Conservation (phyloP, 2,113 vertebrate species). For the Onychorhynchus coronatus region DNA sequence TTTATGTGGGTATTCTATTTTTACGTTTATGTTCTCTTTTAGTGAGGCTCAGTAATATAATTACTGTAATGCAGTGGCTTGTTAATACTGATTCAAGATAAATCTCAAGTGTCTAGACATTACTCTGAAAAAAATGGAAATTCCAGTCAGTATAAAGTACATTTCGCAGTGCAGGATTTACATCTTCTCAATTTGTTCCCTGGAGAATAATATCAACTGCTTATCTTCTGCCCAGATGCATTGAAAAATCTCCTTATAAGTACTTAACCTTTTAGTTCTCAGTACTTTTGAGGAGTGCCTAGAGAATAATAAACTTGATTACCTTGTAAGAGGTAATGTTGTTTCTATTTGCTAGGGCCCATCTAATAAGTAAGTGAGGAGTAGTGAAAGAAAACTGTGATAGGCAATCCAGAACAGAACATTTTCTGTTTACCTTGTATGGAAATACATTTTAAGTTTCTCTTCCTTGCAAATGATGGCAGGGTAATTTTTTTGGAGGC, state of each 20-base stretch:
- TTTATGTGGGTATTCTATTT: neutral
- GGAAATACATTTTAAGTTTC: neutral
- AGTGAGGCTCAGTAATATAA: neutral
- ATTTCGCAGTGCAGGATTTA: neutral
- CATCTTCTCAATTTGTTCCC: neutral
- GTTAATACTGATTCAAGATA: neutral
- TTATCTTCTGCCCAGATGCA: neutral
- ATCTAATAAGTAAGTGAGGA: neutral
- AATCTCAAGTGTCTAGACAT: neutral
- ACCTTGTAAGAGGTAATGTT: neutral
- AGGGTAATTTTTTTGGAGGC: neutral
- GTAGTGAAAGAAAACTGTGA: neutral
- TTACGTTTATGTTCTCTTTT: neutral
- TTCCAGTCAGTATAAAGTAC: neutral
- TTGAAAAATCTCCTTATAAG: neutral
- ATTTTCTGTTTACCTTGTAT: neutral
- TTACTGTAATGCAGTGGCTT: neutral
- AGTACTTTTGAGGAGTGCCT: neutral
- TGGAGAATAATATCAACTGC: neutral
- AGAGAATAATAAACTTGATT: neutral
- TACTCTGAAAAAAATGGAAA: neutral
- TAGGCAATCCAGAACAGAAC: neutral
- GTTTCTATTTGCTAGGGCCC: neutral
- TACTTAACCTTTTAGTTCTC: neutral
- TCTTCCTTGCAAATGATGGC: neutral